Percentiles rank a stretch among this genome's conserved stretches.
These are phyloP conservation scores for Stegodyphus dumicola DNA, from an alignment of 1,140 invertebrate genomes.

Conservation along the genomic window DNA sequence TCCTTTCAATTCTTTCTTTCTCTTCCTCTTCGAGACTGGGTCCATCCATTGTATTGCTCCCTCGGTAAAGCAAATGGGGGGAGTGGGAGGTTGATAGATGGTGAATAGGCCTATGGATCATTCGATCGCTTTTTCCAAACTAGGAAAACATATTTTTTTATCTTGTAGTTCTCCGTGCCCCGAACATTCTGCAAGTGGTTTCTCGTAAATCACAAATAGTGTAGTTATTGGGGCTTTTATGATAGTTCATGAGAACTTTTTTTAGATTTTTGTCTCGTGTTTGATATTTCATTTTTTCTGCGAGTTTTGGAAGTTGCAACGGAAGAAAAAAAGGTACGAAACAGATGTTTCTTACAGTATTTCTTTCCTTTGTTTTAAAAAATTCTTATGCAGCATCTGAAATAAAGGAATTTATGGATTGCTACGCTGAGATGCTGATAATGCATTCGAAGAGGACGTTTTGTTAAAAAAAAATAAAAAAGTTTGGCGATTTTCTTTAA, in stretches of 20 bases:
- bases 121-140: slow-evolving; percentile 55
- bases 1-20: slow-evolving; percentile 6
- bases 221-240: slow-evolving; percentile 59
- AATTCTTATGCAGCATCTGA: neutral
- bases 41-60: slow-evolving; percentile 53
- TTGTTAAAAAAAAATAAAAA: too few relatives aligned
- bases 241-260: slow-evolving; percentile 50
- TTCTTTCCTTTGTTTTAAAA: neutral
- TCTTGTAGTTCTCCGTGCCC: neutral
- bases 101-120: slow-evolving; percentile 59
- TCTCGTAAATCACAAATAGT: slow-evolving; percentile 59
- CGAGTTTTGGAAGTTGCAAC: neutral
- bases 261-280: slow-evolving; percentile 38
- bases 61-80: slow-evolving; percentile 48
- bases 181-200: slow-evolving; percentile 55
- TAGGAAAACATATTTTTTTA: slow-evolving; percentile 49
- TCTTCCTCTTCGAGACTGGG: slow-evolving; percentile 20
- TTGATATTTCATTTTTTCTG: slow-evolving; percentile 37
- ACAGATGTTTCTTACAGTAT: slow-evolving; percentile 13
- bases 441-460: too few relatives aligned
- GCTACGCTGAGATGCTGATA: too few relatives aligned
- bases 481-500: neutral
- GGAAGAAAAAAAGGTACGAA: slow-evolving; percentile 7
- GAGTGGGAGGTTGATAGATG: slow-evolving; percentile 40
- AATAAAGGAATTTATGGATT: neutral